Base-by-base conservation (phyloP, 92 coral and sea anemone genomes). In the Zoanthus sociatus region DNA sequence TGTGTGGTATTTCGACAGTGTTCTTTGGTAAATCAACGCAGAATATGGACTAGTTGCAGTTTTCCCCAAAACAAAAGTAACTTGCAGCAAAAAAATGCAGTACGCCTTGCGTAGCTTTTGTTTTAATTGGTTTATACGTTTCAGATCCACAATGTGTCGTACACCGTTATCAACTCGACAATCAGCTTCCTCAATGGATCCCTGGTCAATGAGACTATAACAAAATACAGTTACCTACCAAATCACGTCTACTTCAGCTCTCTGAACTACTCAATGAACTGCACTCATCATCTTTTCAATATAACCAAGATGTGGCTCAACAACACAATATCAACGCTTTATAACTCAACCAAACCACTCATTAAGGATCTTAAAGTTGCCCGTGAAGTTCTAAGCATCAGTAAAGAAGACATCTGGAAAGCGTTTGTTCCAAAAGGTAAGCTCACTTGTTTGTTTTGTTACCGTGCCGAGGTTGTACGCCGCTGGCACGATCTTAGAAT, bases 101-200 rank as follows among this genome's bases (percentile, higher is more conserved):
- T 26, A 26, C 26, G 26, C 26, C 0, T 26, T 26, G 26, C 26
- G 26, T 26, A 26, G 26, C 26, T 26, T 26, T 26, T 26, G 26
- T 37, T 37, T 37, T 37, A 37, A 37, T 2, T 37, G 42, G 42
- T 37, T 56, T 78, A 32, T 58, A 12, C 45, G 17, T 4, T 79
- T 33, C 50, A 79, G 84, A 73, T 87, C 60, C 89, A 90, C 73
- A 84, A 84, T 55, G 21, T 64, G 54, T 79, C 93, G 0, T 63
- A 66, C 33, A 18, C 26, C 48, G 44, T 84, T 68, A 68, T 90
- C 46, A 90, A 92, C 76, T 44, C 86, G 4, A 88, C 95, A 20
- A 87, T 86, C 73, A 87, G 95, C 67, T 79, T 90, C 48, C 86
- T 92, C 11, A 90, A 92, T 46, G 93, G 93, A 6, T 90, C 95